A percentile compares a stretch with the other conserved stretches of the same genome.
Evolutionary conservation across 2,888 invertebrate genomes (phyloP).

Genomic region (Drosophila rubida): DNA sequence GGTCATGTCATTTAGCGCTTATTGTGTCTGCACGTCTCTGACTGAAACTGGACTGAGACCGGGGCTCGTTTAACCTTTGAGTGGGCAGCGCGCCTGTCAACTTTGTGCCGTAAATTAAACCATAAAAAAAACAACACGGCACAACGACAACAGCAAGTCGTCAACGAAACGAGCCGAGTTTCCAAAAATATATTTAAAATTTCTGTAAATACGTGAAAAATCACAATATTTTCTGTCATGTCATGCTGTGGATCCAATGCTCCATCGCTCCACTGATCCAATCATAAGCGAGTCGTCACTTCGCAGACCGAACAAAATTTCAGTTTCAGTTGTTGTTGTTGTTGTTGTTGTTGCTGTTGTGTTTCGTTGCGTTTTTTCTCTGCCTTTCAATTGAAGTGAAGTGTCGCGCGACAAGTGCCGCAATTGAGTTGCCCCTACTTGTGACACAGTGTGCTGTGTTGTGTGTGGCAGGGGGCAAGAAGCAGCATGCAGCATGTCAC

Average conservation of each 20-base stretch:
- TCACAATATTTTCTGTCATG: slow-evolving; percentile 73
- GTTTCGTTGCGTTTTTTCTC: slow-evolving; percentile 18
- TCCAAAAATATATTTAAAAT: slow-evolving; percentile 52
- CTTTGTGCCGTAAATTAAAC: slow-evolving; percentile 75
- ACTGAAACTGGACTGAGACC: slow-evolving; percentile 16
- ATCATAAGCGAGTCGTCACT: slow-evolving; percentile 54
- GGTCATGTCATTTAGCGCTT: slow-evolving; percentile 74
- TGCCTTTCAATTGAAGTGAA: slow-evolving; percentile 60
- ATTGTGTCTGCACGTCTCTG: slow-evolving; percentile 75
- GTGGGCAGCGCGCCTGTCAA: slow-evolving; percentile 70
- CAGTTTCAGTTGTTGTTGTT: slow-evolving; percentile 40
- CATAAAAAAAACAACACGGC: slow-evolving; percentile 57
- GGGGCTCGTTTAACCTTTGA: slow-evolving; percentile 63
- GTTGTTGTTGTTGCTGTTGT: slow-evolving; percentile 1
- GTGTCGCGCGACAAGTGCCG: slow-evolving; percentile 77
- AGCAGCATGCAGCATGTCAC: slow-evolving; percentile 53
- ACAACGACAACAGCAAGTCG: slow-evolving; percentile 24
- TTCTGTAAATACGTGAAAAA: slow-evolving; percentile 61
- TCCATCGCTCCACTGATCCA: slow-evolving; percentile 45
- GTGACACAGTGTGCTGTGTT: slow-evolving; percentile 43
- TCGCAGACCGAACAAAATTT: slow-evolving; percentile 44
- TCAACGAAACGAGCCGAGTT: slow-evolving; percentile 28
- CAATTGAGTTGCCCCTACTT: slow-evolving; percentile 74
- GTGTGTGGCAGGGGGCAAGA: background rate
- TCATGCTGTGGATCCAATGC: slow-evolving; percentile 63